These are phyloP conservation scores for Rhorus exstirpatorius DNA, from an alignment of 2,888 invertebrate species.

Conservation along the genomic window DNA sequence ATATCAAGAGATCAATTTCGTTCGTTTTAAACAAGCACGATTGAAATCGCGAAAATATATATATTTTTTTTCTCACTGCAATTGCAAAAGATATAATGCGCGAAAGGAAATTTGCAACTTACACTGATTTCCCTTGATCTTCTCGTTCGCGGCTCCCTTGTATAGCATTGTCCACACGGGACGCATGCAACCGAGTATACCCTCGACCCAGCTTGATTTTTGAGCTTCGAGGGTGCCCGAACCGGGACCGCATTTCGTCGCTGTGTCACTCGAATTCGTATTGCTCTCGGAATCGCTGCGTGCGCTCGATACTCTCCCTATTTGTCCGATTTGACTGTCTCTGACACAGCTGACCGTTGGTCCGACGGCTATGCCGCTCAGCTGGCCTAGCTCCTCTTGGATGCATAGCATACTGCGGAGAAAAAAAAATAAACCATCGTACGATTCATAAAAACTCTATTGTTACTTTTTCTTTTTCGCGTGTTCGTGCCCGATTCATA, in stretches of 20 bases:
- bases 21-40: not conserved
- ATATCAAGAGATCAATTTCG: not conserved
- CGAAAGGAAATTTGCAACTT: constrained; percentile 68
- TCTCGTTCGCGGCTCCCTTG: constrained; percentile 91
- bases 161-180: constrained; percentile 95
- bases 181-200: constrained; percentile 95
- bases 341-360: constrained; percentile 76
- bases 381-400: constrained; percentile 89
- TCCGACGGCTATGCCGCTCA: constrained; percentile 84
- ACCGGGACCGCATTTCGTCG: constrained; percentile 80
- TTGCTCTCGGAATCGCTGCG: constrained; percentile 80
- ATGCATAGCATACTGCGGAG: constrained; percentile 89
- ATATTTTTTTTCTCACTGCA: not conserved
- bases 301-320: constrained; percentile 77
- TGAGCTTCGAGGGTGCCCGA: constrained; percentile 84
- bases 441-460: no score
- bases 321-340: constrained; percentile 75
- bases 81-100: no score
- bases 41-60: not conserved
- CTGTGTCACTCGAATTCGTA: constrained; percentile 80
- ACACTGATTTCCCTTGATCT: constrained; percentile 89
- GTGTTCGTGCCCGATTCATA: no score
- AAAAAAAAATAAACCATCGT: constrained; percentile 10
- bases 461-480: no score
- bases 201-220: constrained; percentile 92